These are phyloP conservation scores for Ichneumoninae sp. DNA, from an alignment of 2,888 invertebrate genomes.

Conservation along the genomic window DNA sequence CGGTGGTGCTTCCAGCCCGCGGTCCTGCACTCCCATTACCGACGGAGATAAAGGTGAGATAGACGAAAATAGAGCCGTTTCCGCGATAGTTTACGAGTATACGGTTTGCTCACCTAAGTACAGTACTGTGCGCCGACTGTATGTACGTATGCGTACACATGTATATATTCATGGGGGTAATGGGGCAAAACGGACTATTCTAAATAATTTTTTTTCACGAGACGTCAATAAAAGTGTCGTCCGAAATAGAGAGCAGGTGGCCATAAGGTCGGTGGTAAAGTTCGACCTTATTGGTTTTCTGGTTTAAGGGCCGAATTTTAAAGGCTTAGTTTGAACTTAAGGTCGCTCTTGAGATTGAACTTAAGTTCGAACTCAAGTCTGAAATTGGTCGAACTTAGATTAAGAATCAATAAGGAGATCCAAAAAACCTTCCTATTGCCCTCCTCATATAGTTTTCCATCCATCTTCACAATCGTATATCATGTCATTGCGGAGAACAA, in stretches of 20 bases:
- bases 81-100: constrained; percentile 58
- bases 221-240: neutral
- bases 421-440: too few relatives aligned
- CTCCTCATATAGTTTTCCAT: too few relatives aligned
- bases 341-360: too few relatives aligned
- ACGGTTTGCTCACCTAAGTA: constrained; percentile 39
- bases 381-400: too few relatives aligned
- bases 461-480: too few relatives aligned
- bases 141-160: constrained; percentile 5
- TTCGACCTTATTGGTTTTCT: neutral
- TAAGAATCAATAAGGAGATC: too few relatives aligned
- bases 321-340: too few relatives aligned
- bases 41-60: constrained; percentile 55
- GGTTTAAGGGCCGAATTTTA: neutral
- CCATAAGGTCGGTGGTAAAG: neutral
- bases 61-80: constrained; percentile 67
- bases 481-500: too few relatives aligned
- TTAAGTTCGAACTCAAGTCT: too few relatives aligned
- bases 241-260: too few relatives aligned
- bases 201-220: neutral
- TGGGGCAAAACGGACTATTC: neutral
- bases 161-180: neutral
- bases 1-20: neutral
- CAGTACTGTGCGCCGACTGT: neutral
- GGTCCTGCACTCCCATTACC: constrained; percentile 45